Evolutionary conservation across 2,888 invertebrate species (phyloP).

Genomic region (Torymus tubicola): DNA sequence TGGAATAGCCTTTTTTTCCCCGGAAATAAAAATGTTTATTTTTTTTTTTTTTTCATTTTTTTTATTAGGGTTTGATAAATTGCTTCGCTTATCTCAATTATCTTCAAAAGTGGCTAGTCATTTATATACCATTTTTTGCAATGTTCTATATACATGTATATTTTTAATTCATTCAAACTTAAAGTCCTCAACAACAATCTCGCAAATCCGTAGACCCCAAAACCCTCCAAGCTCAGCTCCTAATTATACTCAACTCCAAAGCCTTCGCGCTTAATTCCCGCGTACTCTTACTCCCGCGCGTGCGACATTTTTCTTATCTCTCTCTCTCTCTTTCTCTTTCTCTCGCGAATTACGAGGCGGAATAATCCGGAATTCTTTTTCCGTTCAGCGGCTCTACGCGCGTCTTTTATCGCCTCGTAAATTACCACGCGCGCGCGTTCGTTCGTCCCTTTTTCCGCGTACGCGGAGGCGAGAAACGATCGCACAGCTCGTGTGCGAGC

Average conservation of each 20-base stretch:
- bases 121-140: too few species aligned
- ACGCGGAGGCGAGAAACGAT: not conserved
- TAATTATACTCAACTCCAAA: slow-evolving; percentile 25
- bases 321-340: slow-evolving; percentile 12
- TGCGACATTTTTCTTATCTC: slow-evolving; percentile 25
- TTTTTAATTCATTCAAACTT: too few species aligned
- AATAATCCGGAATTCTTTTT: slow-evolving; percentile 33
- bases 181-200: too few species aligned
- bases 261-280: slow-evolving; percentile 33
- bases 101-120: too few species aligned
- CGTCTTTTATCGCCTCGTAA: slow-evolving; percentile 51
- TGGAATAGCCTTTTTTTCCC: too few species aligned
- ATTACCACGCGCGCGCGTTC: slow-evolving; percentile 22
- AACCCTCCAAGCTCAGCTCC: not conserved
- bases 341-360: slow-evolving; percentile 27
- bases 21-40: too few species aligned
- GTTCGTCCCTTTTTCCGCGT: not conserved
- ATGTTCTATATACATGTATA: too few species aligned
- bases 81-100: too few species aligned
- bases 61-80: too few species aligned
- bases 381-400: slow-evolving; percentile 1
- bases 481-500: not conserved
- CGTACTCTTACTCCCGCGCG: not conserved
- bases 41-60: too few species aligned
- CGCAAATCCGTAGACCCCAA: too few species aligned